phyloP scores from a whole-genome alignment of 2,797 vertebrate species.

The Gallinago solitaria region DNA sequence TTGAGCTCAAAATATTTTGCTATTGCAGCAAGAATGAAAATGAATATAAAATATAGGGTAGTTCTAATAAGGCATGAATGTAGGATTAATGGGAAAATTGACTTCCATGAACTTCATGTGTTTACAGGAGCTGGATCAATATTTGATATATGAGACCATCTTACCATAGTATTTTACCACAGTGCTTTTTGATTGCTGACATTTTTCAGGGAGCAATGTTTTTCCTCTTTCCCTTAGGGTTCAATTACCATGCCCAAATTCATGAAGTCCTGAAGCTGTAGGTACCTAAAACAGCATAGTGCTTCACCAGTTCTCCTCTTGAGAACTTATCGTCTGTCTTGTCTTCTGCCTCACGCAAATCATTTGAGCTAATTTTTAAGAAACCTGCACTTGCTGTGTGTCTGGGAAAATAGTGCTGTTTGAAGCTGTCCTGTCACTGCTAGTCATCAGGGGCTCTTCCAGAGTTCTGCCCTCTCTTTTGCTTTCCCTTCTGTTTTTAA shows the following conservation, averaged over 20 bases:
- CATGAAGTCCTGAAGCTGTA: not conserved
- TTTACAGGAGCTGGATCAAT: conserved; percentile 22
- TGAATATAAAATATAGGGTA: not conserved
- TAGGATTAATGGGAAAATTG: not conserved
- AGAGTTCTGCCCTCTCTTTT: not conserved
- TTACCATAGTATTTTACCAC: not conserved
- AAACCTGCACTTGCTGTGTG: not conserved
- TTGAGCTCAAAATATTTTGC: conserved; percentile 9
- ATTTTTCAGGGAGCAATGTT: not conserved
- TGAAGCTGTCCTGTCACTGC: not conserved
- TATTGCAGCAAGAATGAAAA: not conserved
- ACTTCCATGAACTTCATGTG: conserved; percentile 21
- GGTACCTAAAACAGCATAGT: not conserved
- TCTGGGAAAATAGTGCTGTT: not conserved
- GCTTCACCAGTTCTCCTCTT: not conserved
- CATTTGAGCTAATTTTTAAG: not conserved
- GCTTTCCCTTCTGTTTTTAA: not conserved
- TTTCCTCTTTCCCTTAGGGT: not conserved
- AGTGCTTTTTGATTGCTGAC: conserved; percentile 11
- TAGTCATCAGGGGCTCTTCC: not conserved
- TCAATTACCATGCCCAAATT: conserved; percentile 12
- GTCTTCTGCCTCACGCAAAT: not conserved
- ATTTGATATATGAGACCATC: conserved; percentile 11
- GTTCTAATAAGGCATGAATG: not conserved
- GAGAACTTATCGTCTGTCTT: not conserved